Conservation (phyloP, 2,888 invertebrate species). For the Empis stercorea region DNA sequence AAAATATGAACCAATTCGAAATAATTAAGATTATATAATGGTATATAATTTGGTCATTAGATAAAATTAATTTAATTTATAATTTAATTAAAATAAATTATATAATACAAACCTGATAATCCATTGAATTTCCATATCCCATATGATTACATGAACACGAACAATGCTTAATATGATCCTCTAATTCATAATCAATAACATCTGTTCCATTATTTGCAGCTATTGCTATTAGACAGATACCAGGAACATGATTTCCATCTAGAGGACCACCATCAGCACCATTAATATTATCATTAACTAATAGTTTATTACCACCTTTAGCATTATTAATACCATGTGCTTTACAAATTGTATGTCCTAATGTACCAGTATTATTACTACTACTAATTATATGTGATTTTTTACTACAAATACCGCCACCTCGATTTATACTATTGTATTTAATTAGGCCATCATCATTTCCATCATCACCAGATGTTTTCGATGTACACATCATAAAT, state of each 20-base stretch:
- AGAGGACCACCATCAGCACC: not conserved
- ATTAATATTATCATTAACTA: conserved; percentile 5
- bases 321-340: not conserved
- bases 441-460: conserved; percentile 12
- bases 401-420: not conserved
- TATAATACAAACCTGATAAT: conserved; percentile 56
- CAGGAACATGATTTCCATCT: not conserved
- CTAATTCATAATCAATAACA: conserved; percentile 62
- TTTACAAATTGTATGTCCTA: not conserved
- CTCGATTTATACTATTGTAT: not conserved
- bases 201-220: conserved; percentile 11
- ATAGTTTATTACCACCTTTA: not conserved
- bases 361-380: conserved; percentile 1
- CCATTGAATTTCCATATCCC: conserved; percentile 86
- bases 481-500: conserved; percentile 5
- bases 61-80: too few relatives aligned
- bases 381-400: conserved; percentile 2
- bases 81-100: too few relatives aligned
- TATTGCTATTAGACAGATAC: conserved; percentile 9
- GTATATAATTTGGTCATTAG: too few relatives aligned
- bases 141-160: conserved; percentile 86
- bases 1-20: too few relatives aligned
- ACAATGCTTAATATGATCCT: conserved; percentile 79
- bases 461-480: conserved; percentile 9
- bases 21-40: too few relatives aligned